Evolutionary conservation across 2,113 vertebrate species (phyloP).

Genomic region (Glareola pratincola): DNA sequence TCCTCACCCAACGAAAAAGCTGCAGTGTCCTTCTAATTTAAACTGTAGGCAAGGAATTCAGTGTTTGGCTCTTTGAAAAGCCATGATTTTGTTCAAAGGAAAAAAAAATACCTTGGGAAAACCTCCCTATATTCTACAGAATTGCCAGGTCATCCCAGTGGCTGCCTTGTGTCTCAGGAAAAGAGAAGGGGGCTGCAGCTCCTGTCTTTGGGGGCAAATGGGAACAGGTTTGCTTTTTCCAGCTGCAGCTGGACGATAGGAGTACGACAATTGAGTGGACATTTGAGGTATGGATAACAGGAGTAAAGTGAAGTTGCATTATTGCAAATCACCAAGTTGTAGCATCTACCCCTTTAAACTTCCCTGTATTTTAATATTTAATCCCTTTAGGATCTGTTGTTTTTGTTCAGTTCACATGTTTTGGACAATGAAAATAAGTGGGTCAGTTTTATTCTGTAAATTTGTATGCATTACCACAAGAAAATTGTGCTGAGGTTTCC

Average conservation of each 20-base stretch:
- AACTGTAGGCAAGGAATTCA: background rate
- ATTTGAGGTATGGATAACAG: accelerated
- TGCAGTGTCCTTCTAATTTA: background rate
- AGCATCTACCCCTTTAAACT: background rate
- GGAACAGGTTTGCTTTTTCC: background rate
- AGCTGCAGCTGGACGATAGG: accelerated
- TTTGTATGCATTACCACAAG: background rate
- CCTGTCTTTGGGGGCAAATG: background rate
- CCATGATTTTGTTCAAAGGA: background rate
- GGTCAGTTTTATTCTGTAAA: background rate
- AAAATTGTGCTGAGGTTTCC: background rate
- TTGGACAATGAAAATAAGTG: background rate
- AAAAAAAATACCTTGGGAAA: background rate
- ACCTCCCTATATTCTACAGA: background rate
- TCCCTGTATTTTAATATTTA: background rate
- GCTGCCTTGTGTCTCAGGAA: background rate
- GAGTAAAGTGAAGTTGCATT: background rate
- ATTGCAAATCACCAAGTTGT: background rate
- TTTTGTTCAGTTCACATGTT: background rate
- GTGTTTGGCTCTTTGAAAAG: background rate
- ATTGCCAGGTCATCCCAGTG: background rate
- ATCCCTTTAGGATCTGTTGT: background rate
- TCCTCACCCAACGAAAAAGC: background rate
- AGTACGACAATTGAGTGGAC: background rate
- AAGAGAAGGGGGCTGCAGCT: background rate